Evolutionary conservation across 2,113 vertebrate species (phyloP).

Genomic region (Periophthalmodon schlosseri): DNA sequence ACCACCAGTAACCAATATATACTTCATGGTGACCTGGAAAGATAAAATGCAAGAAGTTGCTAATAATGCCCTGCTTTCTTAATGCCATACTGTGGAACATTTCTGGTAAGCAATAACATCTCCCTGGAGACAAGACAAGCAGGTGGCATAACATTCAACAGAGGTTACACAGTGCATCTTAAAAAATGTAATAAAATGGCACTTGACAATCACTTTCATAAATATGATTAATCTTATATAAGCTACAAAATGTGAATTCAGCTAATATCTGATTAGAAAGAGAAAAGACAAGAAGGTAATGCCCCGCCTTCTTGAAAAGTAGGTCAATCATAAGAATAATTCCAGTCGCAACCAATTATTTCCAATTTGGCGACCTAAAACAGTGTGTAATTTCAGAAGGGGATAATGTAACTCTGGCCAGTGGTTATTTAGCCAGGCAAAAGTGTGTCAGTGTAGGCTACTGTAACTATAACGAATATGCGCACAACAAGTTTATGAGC

Average conservation of each 20-base stretch:
- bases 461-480: not conserved
- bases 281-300: not conserved
- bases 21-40: constrained; percentile 83
- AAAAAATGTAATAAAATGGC: too few species aligned
- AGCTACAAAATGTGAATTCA: too few species aligned
- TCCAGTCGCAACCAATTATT: not conserved
- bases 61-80: not conserved
- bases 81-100: too few species aligned
- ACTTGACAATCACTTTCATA: too few species aligned
- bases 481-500: not conserved
- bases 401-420: not conserved
- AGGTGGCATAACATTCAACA: too few species aligned
- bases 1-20: constrained; percentile 96
- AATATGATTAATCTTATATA: too few species aligned
- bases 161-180: too few species aligned
- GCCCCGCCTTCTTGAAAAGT: not conserved
- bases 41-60: not conserved
- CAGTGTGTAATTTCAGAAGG: not conserved
- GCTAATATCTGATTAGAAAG: too few species aligned
- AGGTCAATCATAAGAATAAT: not conserved
- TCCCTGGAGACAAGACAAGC: too few species aligned
- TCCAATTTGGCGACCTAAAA: not conserved
- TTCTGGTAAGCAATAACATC: too few species aligned
- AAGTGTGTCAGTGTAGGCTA: not conserved
- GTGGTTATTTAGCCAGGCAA: not conserved